Base-by-base conservation (phyloP, 1,140 invertebrate species). In the Diprion similis region DNA sequence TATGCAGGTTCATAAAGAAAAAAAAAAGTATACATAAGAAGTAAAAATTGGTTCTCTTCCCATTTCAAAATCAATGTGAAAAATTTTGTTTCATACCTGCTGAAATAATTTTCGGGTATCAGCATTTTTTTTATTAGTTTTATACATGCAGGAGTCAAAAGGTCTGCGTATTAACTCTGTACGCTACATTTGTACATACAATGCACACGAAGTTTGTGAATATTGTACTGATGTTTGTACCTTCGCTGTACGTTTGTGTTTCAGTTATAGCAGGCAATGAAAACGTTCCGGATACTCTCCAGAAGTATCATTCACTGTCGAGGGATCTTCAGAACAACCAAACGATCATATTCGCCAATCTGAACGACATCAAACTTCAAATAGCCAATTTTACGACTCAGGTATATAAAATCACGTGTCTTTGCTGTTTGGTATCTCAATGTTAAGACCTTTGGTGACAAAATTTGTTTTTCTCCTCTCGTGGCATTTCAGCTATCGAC, bases 191-290 rank as follows among this genome's bases (percentile, higher is more conserved):
- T 37, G 2, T 37, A 37, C 24, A 6, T 37, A 37, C 24, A 37
- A 37, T 37, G 24, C 24, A 37, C 24, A 37, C 24, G 24, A 37
- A 6, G 24, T 37, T 37, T 37, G 24, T 6, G 24, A 37, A 37
- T 37, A 6, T 37, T 59, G n/a, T 59, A 59, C 9, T 59, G 9
- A 59, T 59, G 6, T 45, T 64, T 37, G 24, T 6, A 37, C 24
- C 51, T 17, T 15, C 51, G 51, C n/a, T 9, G 11, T 59, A 59
- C 66, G 75, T 77, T 75, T 77, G 70, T 81, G 75, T 89, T 89
- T 17, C 88, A 93, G 92, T 92, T 73, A 91, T 91, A 78, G 91
- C 90, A 59, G 91, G 90, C 73, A 93, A 89, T 82, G 89, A 90
- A 81, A 89, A 89, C 51, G 90, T 93, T 68, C 91, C 91, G 18